A percentile compares a stretch with the other conserved stretches of the same genome.
Conservation (phyloP, 2,113 vertebrate species). For the Ailurus styani region DNA sequence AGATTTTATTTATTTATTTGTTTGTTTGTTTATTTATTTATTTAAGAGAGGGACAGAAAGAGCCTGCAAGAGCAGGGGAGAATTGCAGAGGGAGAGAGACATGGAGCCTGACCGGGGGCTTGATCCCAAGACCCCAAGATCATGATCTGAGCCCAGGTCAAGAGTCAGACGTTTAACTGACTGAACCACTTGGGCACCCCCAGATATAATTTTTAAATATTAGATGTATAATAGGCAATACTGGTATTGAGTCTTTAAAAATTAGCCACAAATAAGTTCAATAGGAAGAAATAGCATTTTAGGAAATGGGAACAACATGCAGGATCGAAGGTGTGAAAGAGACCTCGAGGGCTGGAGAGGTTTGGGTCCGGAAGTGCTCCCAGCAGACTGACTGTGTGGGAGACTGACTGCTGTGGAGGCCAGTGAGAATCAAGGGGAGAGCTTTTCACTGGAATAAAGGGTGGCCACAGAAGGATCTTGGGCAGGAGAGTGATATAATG, state of each 20-base stretch:
- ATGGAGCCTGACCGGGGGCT: background rate
- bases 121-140: background rate
- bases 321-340: background rate
- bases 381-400: too few relatives aligned
- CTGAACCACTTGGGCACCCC: background rate
- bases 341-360: too few relatives aligned
- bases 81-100: background rate
- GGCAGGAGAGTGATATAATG: background rate
- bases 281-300: background rate
- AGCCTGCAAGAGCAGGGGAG: background rate
- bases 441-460: background rate
- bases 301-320: background rate
- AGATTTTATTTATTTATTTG: background rate
- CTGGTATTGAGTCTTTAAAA: background rate
- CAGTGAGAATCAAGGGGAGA: background rate
- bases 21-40: background rate
- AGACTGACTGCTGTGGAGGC: background rate
- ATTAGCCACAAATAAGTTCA: background rate
- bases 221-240: background rate
- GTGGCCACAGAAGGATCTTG: background rate
- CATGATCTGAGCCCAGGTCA: too few relatives aligned
- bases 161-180: background rate
- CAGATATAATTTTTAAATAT: background rate
- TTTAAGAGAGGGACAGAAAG: background rate
- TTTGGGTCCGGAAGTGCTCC: rapidly evolving